Conservation (phyloP, 1,140 invertebrate species). For the Bombyx mandarina region DNA sequence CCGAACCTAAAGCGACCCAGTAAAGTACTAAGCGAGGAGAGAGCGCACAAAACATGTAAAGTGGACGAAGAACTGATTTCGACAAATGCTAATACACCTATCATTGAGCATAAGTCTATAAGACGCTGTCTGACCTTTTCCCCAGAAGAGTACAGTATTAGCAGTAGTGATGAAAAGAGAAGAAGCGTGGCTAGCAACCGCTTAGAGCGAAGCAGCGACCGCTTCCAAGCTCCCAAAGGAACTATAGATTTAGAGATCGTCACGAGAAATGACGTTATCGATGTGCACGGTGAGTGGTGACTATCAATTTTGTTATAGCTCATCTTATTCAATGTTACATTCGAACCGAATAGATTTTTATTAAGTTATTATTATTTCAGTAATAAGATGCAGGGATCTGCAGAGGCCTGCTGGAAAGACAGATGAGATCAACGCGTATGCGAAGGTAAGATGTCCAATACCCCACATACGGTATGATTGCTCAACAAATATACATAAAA, state of each 20-base stretch:
- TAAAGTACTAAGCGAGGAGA: constrained; percentile 49
- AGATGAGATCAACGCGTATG: constrained; percentile 62
- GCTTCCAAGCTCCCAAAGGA: constrained; percentile 46
- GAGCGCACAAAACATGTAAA: constrained; percentile 58
- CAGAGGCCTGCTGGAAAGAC: constrained; percentile 46
- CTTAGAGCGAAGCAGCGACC: constrained; percentile 44
- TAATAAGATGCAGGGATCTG: constrained; percentile 57
- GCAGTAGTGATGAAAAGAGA: constrained; percentile 56
- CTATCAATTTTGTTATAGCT: constrained; percentile 37
- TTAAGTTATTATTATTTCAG: constrained; percentile 29
- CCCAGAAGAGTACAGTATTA: constrained; percentile 57
- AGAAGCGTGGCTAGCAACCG: constrained; percentile 54
- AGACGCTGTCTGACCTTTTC: constrained; percentile 60
- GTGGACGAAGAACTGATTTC: constrained; percentile 46
- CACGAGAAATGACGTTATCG: constrained; percentile 52
- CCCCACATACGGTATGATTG: no score
- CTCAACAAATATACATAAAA: no score
- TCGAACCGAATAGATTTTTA: not conserved
- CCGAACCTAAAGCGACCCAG: constrained; percentile 49
- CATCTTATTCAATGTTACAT: constrained; percentile 13
- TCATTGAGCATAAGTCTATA: constrained; percentile 58
- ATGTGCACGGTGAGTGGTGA: constrained; percentile 69
- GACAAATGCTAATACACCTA: constrained; percentile 43
- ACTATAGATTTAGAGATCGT: constrained; percentile 60
- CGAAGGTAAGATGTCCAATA: constrained; percentile 35